These are phyloP conservation scores for Philopedon plagiatum DNA, from an alignment of 2,888 invertebrate species.

Conservation along the genomic window DNA sequence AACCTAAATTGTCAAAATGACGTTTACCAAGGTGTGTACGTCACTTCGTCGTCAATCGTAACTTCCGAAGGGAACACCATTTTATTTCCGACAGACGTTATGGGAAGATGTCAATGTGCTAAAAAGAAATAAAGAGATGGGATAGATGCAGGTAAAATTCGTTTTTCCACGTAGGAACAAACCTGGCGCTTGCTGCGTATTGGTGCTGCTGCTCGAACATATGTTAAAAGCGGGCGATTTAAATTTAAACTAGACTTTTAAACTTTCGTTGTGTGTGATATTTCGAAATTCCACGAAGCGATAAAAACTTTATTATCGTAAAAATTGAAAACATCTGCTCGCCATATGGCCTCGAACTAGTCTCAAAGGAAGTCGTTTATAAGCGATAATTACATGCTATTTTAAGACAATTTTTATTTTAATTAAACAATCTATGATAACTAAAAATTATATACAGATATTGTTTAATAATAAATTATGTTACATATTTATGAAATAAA, in stretches of 20 bases:
- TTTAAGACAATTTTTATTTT: constrained; percentile 1
- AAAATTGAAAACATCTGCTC: constrained; percentile 3
- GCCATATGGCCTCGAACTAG: constrained; percentile 5
- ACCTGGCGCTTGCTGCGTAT: not conserved
- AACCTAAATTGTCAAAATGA: constrained; percentile 33
- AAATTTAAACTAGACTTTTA: not conserved
- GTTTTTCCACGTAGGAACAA: not conserved
- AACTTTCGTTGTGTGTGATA: not conserved
- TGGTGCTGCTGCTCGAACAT: not conserved
- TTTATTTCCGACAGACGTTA: not conserved
- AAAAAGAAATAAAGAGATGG: not conserved
- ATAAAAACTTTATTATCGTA: not conserved
- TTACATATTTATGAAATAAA: too few relatives aligned
- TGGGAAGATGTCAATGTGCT: not conserved
- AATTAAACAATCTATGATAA: too few relatives aligned
- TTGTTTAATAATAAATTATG: too few relatives aligned
- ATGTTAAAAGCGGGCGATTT: not conserved
- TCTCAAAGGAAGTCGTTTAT: constrained; percentile 4
- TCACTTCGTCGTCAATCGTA: not conserved
- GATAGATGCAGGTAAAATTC: not conserved
- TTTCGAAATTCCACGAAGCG: not conserved
- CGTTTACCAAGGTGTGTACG: not conserved
- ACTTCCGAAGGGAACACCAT: not conserved
- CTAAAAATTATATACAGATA: too few relatives aligned
- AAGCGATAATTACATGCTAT: constrained; percentile 2